Percentiles rank a stretch among this genome's conserved stretches.
These are phyloP conservation scores for Octodon degus DNA, from an alignment of 2,113 vertebrate species.

Conservation along the genomic window DNA sequence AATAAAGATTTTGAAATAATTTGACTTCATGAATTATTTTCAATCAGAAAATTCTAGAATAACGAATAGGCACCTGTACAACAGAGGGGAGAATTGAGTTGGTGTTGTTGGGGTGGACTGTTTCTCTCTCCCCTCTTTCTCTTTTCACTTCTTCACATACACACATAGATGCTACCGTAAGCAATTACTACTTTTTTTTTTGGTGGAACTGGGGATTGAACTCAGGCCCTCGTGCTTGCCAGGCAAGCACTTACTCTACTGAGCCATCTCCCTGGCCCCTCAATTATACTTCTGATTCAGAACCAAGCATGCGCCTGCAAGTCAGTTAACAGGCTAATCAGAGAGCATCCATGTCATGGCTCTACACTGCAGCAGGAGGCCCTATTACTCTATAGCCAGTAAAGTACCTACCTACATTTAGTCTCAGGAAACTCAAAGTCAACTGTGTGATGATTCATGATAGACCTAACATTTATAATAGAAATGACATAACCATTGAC, in stretches of 20 bases:
- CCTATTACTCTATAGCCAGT: background rate
- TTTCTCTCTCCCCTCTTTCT: background rate
- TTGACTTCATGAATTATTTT: background rate
- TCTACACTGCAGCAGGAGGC: background rate
- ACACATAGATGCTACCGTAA: background rate
- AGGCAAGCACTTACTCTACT: too few species aligned
- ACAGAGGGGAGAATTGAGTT: background rate
- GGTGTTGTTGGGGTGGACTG: background rate
- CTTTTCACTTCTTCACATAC: background rate
- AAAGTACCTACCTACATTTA: constrained; percentile 22
- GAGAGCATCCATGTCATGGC: background rate
- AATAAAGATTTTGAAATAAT: background rate
- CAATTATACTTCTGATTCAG: background rate
- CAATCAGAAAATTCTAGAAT: background rate
- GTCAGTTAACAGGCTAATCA: background rate
- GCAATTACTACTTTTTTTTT: background rate
- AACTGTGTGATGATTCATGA: constrained; percentile 23
- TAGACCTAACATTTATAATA: background rate
- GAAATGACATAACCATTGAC: background rate
- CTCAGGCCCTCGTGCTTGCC: too few species aligned
- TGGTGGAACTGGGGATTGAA: too few species aligned
- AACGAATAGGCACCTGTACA: background rate
- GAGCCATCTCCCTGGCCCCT: too few species aligned
- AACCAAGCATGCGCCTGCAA: accelerated
- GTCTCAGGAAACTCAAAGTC: background rate